Percentiles rank a stretch among this genome's conserved stretches.
Evolutionary conservation across 2,797 vertebrate genomes (phyloP).

Genomic region (Melanogrammus aeglefinus): DNA sequence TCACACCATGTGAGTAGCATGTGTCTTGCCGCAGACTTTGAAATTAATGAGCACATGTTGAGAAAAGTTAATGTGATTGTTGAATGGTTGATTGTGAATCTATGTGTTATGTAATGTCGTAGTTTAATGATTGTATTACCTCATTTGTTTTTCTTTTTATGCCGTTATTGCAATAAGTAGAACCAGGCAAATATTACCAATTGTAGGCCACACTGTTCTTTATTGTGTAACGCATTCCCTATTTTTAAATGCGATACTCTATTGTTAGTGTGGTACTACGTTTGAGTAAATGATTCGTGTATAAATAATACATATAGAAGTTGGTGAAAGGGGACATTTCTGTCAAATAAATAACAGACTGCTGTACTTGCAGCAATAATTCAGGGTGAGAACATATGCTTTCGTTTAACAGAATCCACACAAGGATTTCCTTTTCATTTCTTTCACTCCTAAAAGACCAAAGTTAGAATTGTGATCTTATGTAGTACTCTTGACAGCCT

Average conservation of each 20-base stretch:
- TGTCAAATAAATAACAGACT: too few species aligned
- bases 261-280: too few species aligned
- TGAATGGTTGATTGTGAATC: neutral
- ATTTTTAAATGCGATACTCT: too few species aligned
- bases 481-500: constrained; percentile 96
- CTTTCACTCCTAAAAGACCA: neutral
- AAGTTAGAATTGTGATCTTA: constrained; percentile 87
- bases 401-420: neutral
- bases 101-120: neutral
- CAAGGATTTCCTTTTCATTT: neutral
- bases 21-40: too few species aligned
- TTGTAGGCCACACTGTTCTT: neutral
- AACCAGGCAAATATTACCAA: too few species aligned
- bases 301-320: constrained; percentile 84
- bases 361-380: too few species aligned
- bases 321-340: constrained; percentile 84
- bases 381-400: rapidly evolving
- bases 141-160: too few species aligned
- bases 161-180: too few species aligned
- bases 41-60: neutral
- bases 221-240: neutral
- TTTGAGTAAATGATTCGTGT: constrained; percentile 62
- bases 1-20: neutral
- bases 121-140: too few species aligned
- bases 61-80: neutral